These are phyloP conservation scores for Triops cancriformis DNA, from an alignment of 1,140 invertebrate species.

Conservation along the genomic window DNA sequence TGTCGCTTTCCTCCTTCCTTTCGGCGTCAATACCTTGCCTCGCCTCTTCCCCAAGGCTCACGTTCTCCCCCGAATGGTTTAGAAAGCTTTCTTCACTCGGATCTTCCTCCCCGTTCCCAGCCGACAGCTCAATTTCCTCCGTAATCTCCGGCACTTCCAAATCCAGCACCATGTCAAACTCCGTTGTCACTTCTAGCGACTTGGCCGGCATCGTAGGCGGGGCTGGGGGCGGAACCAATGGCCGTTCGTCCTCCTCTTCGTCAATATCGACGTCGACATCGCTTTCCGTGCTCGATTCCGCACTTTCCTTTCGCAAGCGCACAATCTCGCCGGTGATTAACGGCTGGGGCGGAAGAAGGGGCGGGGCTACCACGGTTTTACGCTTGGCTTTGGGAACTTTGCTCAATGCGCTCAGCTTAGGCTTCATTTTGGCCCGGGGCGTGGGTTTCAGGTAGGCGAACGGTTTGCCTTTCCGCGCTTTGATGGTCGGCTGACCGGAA, in stretches of 20 bases:
- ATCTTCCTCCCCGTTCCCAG: not conserved
- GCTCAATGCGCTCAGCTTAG: not conserved
- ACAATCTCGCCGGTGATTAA: constrained; percentile 31
- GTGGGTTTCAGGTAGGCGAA: not conserved
- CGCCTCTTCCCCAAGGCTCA: not conserved
- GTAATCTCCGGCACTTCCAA: constrained; percentile 4
- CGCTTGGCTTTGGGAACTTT: constrained; percentile 15
- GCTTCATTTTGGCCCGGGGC: not conserved
- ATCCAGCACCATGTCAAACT: too few species aligned
- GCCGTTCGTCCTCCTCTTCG: constrained; percentile 18
- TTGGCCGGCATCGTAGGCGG: too few species aligned
- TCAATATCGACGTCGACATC: constrained; percentile 28
- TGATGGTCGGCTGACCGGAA: constrained; percentile 44
- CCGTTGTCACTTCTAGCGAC: too few species aligned
- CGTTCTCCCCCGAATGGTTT: not conserved
- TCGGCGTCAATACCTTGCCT: constrained; percentile 21
- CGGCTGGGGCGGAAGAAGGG: not conserved
- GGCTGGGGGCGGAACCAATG: not conserved
- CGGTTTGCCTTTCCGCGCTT: not conserved
- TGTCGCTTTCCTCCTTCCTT: constrained; percentile 28
- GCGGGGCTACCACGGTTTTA: not conserved
- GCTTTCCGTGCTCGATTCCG: constrained; percentile 20
- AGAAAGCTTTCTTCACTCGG: not conserved
- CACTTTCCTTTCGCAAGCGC: constrained; percentile 30
- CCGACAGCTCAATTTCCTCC: not conserved